A percentile compares a stretch with the other conserved stretches of the same genome.
Evolutionary conservation across 2,797 vertebrate genomes (phyloP).

Genomic region (Eutrigla gurnardus): DNA sequence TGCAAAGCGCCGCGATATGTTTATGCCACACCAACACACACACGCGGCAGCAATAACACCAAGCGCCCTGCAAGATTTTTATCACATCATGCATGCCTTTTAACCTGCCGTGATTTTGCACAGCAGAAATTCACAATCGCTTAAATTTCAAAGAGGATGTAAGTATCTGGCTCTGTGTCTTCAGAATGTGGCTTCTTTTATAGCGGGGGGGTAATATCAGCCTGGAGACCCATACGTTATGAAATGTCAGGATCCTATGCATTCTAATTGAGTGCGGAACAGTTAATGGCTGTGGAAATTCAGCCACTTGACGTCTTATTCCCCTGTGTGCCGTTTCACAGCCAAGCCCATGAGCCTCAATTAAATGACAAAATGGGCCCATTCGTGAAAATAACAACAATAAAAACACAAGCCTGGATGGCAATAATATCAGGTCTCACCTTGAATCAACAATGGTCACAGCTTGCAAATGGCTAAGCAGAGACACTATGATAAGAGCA

Average conservation of each 20-base stretch:
- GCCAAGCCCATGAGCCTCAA: constrained; percentile 86
- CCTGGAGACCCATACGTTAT: constrained; percentile 87
- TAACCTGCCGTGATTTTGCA: constrained; percentile 75
- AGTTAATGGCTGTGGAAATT: constrained; percentile 88
- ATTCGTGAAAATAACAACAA: constrained; percentile 87
- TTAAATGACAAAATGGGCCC: constrained; percentile 87
- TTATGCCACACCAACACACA: constrained; percentile 41
- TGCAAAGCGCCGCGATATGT: constrained; percentile 52
- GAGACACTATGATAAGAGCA: constrained; percentile 57
- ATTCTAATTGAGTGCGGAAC: constrained; percentile 90
- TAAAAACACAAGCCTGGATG: constrained; percentile 82
- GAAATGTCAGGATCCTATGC: constrained; percentile 88
- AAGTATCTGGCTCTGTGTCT: constrained; percentile 80
- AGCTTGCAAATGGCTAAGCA: constrained; percentile 74
- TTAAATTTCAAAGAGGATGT: constrained; percentile 77
- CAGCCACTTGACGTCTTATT: constrained; percentile 85
- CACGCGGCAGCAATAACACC: constrained; percentile 51
- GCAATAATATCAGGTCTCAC: constrained; percentile 81
- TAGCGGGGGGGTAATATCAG: constrained; percentile 81
- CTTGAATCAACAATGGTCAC: constrained; percentile 80
- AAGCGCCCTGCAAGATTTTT: constrained; percentile 47
- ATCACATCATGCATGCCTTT: constrained; percentile 68
- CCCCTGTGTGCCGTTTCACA: constrained; percentile 81
- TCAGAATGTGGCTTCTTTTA: constrained; percentile 76
- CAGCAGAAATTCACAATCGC: constrained; percentile 73